Conservation (phyloP, 2,797 vertebrate species). For the Pangasius mekongensis region DNA sequence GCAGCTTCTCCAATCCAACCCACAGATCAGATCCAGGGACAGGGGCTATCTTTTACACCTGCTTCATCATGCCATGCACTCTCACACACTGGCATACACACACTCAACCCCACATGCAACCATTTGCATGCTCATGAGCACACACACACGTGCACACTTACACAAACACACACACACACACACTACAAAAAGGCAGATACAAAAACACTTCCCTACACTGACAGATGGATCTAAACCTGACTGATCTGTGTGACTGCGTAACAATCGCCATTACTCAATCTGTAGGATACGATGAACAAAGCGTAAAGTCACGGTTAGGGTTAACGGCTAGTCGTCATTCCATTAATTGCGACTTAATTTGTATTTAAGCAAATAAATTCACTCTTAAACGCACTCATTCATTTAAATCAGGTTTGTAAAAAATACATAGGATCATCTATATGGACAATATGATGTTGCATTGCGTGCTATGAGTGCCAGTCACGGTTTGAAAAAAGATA, state of each 20-base stretch:
- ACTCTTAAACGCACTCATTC: neutral
- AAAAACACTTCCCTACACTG: conserved; percentile 19
- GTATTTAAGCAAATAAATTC: neutral
- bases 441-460: neutral
- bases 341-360: neutral
- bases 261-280: too few species aligned
- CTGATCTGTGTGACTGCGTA: too few species aligned
- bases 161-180: conserved; percentile 4
- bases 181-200: conserved; percentile 10
- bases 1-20: conserved; percentile 56
- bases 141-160: neutral
- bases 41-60: conserved; percentile 62
- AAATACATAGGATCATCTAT: neutral
- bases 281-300: neutral
- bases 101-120: conserved; percentile 34
- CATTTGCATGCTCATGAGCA: conserved; percentile 26
- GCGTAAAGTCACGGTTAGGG: too few species aligned
- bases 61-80: conserved; percentile 42
- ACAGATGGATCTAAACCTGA: conserved; percentile 7
- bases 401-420: neutral
- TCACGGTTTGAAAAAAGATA: neutral
- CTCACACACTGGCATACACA: conserved; percentile 6
- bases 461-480: neutral
- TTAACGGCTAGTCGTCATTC: neutral
- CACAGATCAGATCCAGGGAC: conserved; percentile 64